A percentile compares a stretch with the other conserved stretches of the same genome.
These are phyloP conservation scores for Drosophila rhopaloa DNA, from an alignment of 1,140 invertebrate genomes.

Conservation along the genomic window DNA sequence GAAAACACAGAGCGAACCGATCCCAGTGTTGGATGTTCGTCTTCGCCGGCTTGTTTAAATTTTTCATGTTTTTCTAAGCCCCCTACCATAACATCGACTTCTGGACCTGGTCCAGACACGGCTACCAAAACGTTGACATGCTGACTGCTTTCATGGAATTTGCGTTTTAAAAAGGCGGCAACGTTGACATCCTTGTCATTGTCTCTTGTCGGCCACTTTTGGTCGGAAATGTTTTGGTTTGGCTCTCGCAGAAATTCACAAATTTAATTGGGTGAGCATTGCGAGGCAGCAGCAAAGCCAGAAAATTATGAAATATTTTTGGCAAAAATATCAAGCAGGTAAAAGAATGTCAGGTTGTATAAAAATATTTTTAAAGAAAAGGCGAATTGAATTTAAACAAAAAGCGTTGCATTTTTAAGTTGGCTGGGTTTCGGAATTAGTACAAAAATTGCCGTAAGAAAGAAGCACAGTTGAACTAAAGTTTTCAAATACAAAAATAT, in stretches of 20 bases:
- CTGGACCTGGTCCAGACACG: slow-evolving; percentile 35
- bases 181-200: slow-evolving; percentile 69
- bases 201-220: slow-evolving; percentile 47
- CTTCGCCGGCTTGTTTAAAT: slow-evolving; percentile 68
- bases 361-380: slow-evolving; percentile 24
- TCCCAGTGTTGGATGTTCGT: slow-evolving; percentile 50
- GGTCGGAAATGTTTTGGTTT: slow-evolving; percentile 45
- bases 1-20: slow-evolving; percentile 61
- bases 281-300: slow-evolving; percentile 19
- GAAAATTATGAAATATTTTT: slow-evolving; percentile 74
- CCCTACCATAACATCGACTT: not conserved
- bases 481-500: no score
- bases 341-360: slow-evolving; percentile 6
- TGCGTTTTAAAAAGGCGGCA: slow-evolving; percentile 73
- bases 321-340: slow-evolving; percentile 34
- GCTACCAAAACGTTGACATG: slow-evolving; percentile 66
- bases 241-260: slow-evolving; percentile 47
- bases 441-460: not conserved
- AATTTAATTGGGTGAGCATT: slow-evolving; percentile 68
- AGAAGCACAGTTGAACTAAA: no score
- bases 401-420: not conserved
- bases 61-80: slow-evolving; percentile 77
- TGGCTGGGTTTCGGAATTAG: not conserved
- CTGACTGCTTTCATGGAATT: slow-evolving; percentile 77
- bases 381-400: not conserved